Base-by-base conservation (phyloP, 2,888 invertebrate genomes). In the Auanema freiburgensis region DNA sequence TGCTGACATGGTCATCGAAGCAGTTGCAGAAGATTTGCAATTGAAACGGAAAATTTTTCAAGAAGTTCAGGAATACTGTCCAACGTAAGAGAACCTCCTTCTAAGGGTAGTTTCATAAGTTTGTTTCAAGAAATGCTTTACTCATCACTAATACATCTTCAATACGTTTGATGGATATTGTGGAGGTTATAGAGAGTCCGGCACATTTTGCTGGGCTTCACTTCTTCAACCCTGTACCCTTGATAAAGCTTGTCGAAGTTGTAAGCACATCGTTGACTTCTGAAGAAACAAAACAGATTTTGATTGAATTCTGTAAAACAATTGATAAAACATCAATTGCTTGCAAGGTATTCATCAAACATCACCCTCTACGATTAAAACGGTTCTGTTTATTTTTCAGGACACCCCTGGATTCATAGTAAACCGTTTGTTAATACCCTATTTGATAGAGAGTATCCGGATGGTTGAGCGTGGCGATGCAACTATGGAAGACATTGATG, bases 331-430 rank as follows among this genome's bases (percentile, higher is more conserved):
- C 89, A 18, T 90, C 91, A 76, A 91, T 93, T 76, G 89, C 90
- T 1, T 92, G 92, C 85, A 92, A 92, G 83, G 86, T 80, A 52
- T 46, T 55, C 16, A 24, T 14, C 25, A 23, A 18, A 33, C 25
- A 21, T 24, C 62, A 25, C 18, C 8, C 41, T 55, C 33, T 18
- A 6, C 5, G n/a, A 65, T 23, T 70, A 6, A 12, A 21, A n/a
- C n/a, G 24, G 2, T 18, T 33, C n/a, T 16, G 1, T 23, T n/a
- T 43, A 4, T 14, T 16, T 16, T 71, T 49, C 69, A 87, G 86
- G 93, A 93, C 84, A 92, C 92, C 0, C 92, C 92, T 25, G 93
- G 93, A 4, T 93, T 93, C 84, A 91, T 93, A 66, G 93, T 93
- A 33, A 93, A 93, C 85, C 86, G 93, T 33, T 87, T 93, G 50